Evolutionary conservation across 2,888 invertebrate species (phyloP).

Genomic region (Acleris cristana): DNA sequence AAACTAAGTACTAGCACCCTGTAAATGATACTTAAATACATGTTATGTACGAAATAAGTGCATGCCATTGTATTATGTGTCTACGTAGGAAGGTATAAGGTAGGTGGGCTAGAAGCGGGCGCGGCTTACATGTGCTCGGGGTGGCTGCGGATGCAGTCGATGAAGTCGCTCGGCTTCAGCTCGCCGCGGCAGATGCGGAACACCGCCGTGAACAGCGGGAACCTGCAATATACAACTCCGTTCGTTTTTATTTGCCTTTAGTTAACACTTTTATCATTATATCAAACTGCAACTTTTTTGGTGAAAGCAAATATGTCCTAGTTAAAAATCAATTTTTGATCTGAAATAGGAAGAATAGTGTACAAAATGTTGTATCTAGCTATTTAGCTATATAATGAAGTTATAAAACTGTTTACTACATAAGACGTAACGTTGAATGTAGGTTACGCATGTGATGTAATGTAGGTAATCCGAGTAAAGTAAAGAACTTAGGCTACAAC

Average conservation of each 20-base stretch:
- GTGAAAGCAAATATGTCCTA: no score
- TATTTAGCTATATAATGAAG: no score
- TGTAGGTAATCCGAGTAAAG: no score
- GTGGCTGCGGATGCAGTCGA: conserved; percentile 96
- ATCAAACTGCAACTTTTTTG: no score
- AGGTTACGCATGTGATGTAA: no score
- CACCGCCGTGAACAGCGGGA: conserved; percentile 98
- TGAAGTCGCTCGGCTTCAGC: conserved; percentile 90
- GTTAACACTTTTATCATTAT: not conserved
- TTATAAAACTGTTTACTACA: no score
- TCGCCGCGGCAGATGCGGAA: conserved; percentile 96
- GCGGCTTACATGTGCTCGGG: conserved; percentile 97
- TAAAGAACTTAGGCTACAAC: no score
- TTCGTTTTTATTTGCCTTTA: not conserved
- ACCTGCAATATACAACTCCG: conserved; percentile 83
- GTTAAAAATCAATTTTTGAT: no score
- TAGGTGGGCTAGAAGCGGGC: conserved; percentile 53
- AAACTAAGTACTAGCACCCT: conserved; percentile 75
- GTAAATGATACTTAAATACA: conserved; percentile 66
- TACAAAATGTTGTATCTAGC: no score
- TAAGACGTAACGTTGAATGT: no score
- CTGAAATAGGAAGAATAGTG: no score
- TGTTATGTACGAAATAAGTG: conserved; percentile 56
- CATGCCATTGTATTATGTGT: conserved; percentile 22
- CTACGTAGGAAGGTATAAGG: no score